Conservation (phyloP, 1,140 invertebrate genomes). For the Triops longicaudatus region DNA sequence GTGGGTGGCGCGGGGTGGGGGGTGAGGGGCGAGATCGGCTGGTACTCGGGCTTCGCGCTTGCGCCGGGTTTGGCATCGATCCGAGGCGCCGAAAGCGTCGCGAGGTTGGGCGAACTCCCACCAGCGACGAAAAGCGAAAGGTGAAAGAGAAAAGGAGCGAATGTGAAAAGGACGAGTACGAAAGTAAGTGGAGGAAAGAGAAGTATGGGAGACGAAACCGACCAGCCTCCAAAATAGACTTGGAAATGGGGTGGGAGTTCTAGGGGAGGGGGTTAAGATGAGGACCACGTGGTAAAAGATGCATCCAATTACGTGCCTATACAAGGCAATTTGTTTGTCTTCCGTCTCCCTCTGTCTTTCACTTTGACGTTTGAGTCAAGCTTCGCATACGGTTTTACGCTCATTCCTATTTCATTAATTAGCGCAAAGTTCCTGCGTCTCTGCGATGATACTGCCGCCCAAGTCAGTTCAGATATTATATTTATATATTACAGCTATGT, state of each 20-base stretch:
- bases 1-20: background rate
- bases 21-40: no score
- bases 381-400: background rate
- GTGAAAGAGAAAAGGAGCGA: background rate
- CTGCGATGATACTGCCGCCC: no score
- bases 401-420: no score
- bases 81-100: constrained; percentile 9
- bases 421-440: no score
- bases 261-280: background rate
- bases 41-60: background rate
- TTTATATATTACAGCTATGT: no score
- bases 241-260: background rate
- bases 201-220: background rate
- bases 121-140: no score
- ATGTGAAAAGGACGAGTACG: background rate
- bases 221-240: background rate
- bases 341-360: background rate
- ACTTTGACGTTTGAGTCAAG: background rate
- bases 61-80: background rate
- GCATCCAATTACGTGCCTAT: constrained; percentile 6
- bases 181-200: background rate
- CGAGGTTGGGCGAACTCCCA: background rate
- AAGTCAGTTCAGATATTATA: no score
- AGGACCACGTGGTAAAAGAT: constrained; percentile 5
- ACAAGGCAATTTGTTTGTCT: constrained; percentile 6